Percentiles rank a stretch among this genome's conserved stretches.
phyloP scores from a whole-genome alignment of 1,140 invertebrate genomes.

The Heliconius himera region DNA sequence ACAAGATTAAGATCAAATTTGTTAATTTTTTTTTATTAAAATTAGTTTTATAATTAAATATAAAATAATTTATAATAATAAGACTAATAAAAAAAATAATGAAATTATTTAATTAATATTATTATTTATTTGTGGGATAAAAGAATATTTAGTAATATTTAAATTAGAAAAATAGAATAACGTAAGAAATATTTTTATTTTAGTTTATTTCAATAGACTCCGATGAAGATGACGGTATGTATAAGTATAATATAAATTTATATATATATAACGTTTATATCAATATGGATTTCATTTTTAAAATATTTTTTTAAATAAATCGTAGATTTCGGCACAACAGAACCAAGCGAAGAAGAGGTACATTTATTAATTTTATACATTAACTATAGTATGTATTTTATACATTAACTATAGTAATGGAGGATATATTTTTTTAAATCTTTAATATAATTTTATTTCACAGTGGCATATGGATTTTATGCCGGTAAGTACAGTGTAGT shows the following conservation, averaged over 20 bases:
- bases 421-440: background rate
- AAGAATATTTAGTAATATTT: background rate
- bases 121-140: too few relatives aligned
- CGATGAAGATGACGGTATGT: slow-evolving; percentile 26
- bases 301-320: background rate
- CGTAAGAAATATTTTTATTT: background rate
- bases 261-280: background rate
- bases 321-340: slow-evolving; percentile 39
- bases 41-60: too few relatives aligned
- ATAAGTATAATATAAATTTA: background rate
- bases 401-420: background rate
- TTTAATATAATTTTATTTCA: slow-evolving; percentile 41
- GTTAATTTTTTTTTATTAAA: too few relatives aligned
- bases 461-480: slow-evolving; percentile 79
- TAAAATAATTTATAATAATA: too few relatives aligned
- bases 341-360: slow-evolving; percentile 61
- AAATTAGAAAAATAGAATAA: background rate
- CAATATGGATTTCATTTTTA: background rate
- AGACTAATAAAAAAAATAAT: too few relatives aligned
- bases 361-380: background rate
- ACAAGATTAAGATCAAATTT: too few relatives aligned
- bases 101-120: too few relatives aligned
- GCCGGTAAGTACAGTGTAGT: slow-evolving; percentile 58
- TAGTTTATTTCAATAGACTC: background rate
- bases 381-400: background rate